Percentiles rank a stretch among this genome's conserved stretches.
phyloP scores from a whole-genome alignment of 2,113 vertebrate species.

The Seriola rivoliana region DNA sequence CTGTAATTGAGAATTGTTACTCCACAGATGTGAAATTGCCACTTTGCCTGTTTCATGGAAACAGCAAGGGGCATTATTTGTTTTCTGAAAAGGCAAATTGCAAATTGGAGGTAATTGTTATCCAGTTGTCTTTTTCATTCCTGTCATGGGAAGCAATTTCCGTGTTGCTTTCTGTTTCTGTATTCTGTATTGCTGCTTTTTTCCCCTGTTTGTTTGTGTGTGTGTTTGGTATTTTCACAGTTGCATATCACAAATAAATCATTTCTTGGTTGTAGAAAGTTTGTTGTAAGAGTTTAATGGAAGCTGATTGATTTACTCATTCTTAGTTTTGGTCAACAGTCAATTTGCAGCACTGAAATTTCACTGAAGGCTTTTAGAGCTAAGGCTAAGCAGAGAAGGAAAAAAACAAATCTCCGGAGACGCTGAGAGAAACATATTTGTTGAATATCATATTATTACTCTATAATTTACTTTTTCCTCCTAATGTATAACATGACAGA shows the following conservation, averaged over 20 bases:
- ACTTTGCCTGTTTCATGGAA: slow-evolving; percentile 65
- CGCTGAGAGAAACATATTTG: background rate
- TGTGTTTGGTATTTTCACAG: background rate
- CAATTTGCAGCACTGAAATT: slow-evolving; percentile 22
- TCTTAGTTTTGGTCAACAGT: slow-evolving; percentile 28
- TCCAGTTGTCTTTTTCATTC: slow-evolving; percentile 40
- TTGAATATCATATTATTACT: slow-evolving; percentile 13
- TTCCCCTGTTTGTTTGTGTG: background rate
- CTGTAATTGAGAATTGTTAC: slow-evolving; percentile 65
- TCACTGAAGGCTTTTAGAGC: slow-evolving; percentile 8
- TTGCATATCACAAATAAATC: slow-evolving; percentile 23
- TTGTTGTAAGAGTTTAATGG: slow-evolving; percentile 32
- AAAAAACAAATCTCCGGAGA: slow-evolving; percentile 33
- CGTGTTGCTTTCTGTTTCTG: background rate
- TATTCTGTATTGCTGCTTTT: background rate
- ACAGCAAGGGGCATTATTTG: slow-evolving; percentile 54
- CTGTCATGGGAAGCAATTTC: slow-evolving; percentile 39
- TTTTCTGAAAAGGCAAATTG: slow-evolving; percentile 63
- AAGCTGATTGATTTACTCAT: slow-evolving; percentile 33
- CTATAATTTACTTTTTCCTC: background rate
- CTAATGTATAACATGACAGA: background rate
- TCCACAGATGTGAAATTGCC: slow-evolving; percentile 71
- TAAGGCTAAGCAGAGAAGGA: slow-evolving; percentile 9
- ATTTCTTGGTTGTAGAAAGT: slow-evolving; percentile 25
- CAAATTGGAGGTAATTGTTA: slow-evolving; percentile 58